A percentile compares a stretch with the other conserved stretches of the same genome.
These are phyloP conservation scores for Sminthurinus signatus DNA, from an alignment of 1,140 invertebrate species.

Conservation along the genomic window DNA sequence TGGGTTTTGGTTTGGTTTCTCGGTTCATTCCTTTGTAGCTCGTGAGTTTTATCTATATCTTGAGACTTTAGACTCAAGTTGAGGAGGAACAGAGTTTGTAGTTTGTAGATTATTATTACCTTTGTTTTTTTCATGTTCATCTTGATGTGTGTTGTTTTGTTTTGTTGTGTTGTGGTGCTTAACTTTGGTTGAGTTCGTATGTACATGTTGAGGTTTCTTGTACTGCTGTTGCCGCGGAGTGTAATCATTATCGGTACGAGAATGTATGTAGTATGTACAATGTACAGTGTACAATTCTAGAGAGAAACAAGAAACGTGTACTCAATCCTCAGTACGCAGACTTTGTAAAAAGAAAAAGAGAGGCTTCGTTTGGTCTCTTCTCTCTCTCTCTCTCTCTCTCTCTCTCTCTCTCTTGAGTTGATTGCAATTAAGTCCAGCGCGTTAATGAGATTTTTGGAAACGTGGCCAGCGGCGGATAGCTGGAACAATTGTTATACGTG, in stretches of 20 bases:
- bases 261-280: too few relatives aligned
- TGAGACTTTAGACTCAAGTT: neutral
- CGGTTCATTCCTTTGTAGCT: too few relatives aligned
- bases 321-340: too few relatives aligned
- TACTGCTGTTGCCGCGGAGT: constrained; percentile 5
- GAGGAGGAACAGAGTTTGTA: neutral
- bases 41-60: too few relatives aligned
- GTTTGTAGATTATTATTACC: neutral
- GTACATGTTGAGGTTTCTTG: neutral
- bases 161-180: too few relatives aligned
- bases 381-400: neutral
- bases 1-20: too few relatives aligned
- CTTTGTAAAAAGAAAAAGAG: neutral
- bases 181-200: neutral
- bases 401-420: constrained; percentile 10
- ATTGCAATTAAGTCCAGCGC: constrained; percentile 37
- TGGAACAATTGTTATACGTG: constrained; percentile 22
- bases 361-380: neutral
- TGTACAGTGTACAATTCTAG: neutral
- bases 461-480: constrained; percentile 17
- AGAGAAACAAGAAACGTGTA: neutral
- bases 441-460: constrained; percentile 39
- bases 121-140: too few relatives aligned
- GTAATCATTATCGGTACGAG: neutral
- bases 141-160: too few relatives aligned